Conservation (phyloP, 2,113 vertebrate species). For the Trachemys scripta region DNA sequence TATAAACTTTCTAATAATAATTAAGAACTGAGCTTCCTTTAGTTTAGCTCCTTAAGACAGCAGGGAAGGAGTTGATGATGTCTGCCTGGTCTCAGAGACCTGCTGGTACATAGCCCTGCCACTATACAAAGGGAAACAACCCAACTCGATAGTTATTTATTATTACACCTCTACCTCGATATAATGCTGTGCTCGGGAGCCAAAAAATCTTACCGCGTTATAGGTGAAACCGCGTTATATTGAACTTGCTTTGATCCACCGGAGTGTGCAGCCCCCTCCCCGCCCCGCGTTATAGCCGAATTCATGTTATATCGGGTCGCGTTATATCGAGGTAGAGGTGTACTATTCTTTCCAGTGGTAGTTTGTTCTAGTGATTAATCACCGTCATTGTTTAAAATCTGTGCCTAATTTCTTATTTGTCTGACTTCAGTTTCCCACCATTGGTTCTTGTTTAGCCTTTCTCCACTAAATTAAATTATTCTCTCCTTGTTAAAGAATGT, state of each 20-base stretch:
- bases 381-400: background rate
- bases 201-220: too few relatives aligned
- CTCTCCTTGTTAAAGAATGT: background rate
- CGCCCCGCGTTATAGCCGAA: too few relatives aligned
- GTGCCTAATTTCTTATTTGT: background rate
- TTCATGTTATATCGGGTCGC: too few relatives aligned
- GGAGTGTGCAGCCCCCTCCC: too few relatives aligned
- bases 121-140: background rate
- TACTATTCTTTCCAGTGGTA: background rate
- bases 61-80: background rate
- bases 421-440: background rate
- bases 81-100: background rate
- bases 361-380: background rate
- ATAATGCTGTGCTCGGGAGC: too few relatives aligned
- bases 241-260: too few relatives aligned
- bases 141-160: accelerated
- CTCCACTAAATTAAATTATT: background rate
- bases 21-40: background rate
- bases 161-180: accelerated
- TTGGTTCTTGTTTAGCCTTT: background rate
- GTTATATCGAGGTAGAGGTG: too few relatives aligned
- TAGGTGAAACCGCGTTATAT: too few relatives aligned
- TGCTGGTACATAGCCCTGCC: background rate
- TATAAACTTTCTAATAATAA: background rate
- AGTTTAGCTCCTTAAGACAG: background rate